These are phyloP conservation scores for Mythimna lalbum DNA, from an alignment of 2,888 invertebrate species.

Conservation along the genomic window DNA sequence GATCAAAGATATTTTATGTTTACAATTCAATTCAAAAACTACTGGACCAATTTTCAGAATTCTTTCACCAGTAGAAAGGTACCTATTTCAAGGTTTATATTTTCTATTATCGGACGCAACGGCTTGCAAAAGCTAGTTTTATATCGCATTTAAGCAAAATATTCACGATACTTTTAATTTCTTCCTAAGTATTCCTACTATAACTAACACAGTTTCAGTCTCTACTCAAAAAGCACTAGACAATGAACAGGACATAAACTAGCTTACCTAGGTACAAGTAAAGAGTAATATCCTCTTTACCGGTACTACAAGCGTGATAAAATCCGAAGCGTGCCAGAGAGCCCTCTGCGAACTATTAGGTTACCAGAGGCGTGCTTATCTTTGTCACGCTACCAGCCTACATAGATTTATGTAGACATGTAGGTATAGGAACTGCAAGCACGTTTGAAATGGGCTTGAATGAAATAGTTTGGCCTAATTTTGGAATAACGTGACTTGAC, in stretches of 20 bases:
- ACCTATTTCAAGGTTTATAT: too few relatives aligned
- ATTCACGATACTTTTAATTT: too few relatives aligned
- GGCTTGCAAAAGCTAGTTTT: too few relatives aligned
- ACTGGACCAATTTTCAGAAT: too few relatives aligned
- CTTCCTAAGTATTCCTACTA: background rate
- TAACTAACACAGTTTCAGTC: background rate
- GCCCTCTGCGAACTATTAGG: conserved; percentile 31
- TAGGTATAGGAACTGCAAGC: background rate
- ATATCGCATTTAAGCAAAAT: too few relatives aligned
- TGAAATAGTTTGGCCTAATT: too few relatives aligned
- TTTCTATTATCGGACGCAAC: too few relatives aligned
- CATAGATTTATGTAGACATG: background rate
- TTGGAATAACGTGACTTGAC: too few relatives aligned
- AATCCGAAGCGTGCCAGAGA: conserved; percentile 25
- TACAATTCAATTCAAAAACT: too few relatives aligned
- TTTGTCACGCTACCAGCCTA: conserved; percentile 18
- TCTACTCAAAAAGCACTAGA: conserved; percentile 15
- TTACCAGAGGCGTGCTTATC: conserved; percentile 50
- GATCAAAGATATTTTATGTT: too few relatives aligned
- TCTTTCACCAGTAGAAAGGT: too few relatives aligned
- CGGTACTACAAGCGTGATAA: conserved; percentile 32
- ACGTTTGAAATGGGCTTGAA: background rate
- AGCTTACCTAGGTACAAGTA: background rate
- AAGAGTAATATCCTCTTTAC: conserved; percentile 21
- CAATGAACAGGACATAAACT: conserved; percentile 2